Evolutionary conservation across 2,797 vertebrate genomes (phyloP), one percentile per base, ranked within the genome.

Genomic region (Sylvia borin): DNA sequence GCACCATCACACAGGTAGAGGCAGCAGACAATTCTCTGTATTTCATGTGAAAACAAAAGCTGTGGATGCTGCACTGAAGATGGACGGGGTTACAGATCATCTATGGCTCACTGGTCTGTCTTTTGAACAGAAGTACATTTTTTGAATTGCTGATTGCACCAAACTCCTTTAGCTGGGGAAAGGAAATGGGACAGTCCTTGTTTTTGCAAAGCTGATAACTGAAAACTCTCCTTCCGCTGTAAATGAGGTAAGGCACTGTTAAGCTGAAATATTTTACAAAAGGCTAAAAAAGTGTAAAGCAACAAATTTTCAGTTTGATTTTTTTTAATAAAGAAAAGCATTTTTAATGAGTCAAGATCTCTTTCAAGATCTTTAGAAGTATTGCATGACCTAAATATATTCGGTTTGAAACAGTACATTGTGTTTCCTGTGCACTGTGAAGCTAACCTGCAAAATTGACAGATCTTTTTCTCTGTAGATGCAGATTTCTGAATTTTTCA

Each of bases 171-270:
- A 90, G 58, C 76, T 70, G 75, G 92, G 75, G 70, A 92, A 26
- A 78, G 74, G 62, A 86, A 83, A 85, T 81, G 87, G 68, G 26
- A 62, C 88, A 76, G 72, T 53, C 51, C 21, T 36, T 91, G 51
- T 66, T 96, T 95, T 96, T 92, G 91, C 64, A 43, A 89, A 75
- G 70, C 76, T 50, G 79, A 80, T 38, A 71, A 77, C 64, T 38
- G 95, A 96, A 97, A 55, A 53, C 11, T 87, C 88, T 92, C 16
- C 84, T 93, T 88, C 42, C 31, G 24, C 51, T 91, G 38, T 79
- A 92, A 86, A 76, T 92, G 96, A 98, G 98, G 98, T 98, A 98
- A 97, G 98, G 66, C 19, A 45, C 40, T 4, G 11, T 85, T 85
- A 85, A 51, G 73, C 7, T 71, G 61, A 93, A 93, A 70, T 95